Percentiles rank a stretch among this genome's conserved stretches.
Conservation (phyloP, 2,888 invertebrate species). For the Hartigia nigra region DNA sequence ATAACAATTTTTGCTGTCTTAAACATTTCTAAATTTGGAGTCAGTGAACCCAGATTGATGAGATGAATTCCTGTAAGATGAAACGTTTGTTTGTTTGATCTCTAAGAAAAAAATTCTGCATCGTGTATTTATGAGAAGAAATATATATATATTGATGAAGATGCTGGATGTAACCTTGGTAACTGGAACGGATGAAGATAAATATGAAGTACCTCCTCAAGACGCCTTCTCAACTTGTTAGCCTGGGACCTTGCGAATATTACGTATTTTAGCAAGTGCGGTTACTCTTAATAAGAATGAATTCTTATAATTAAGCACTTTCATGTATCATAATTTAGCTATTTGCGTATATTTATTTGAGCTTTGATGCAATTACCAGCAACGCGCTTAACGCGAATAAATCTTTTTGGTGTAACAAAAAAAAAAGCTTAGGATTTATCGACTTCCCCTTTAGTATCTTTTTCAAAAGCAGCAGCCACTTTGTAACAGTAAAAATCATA, state of each 20-base stretch:
- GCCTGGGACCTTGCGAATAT: background rate
- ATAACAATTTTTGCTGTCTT: background rate
- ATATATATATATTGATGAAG: background rate
- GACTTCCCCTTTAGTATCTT: background rate
- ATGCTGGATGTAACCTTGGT: background rate
- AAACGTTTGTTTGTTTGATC: background rate
- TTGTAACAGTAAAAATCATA: background rate
- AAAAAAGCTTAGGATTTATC: background rate
- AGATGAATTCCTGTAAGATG: background rate
- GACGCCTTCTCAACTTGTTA: background rate
- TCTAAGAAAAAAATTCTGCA: background rate
- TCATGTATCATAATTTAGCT: conserved; percentile 1
- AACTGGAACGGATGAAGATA: background rate
- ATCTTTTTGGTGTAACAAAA: background rate
- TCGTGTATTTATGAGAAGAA: background rate
- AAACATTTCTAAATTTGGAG: background rate
- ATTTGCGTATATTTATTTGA: conserved; percentile 1
- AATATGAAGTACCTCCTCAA: background rate
- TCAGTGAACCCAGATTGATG: background rate
- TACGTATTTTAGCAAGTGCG: background rate
- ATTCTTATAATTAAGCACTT: background rate
- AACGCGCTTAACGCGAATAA: background rate
- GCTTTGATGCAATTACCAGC: background rate
- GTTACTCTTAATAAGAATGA: conserved; percentile 1
- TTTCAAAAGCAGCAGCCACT: background rate